These are phyloP conservation scores for Trididemnum clinides DNA, from an alignment of 23 tunicate genomes.

Conservation along the genomic window DNA sequence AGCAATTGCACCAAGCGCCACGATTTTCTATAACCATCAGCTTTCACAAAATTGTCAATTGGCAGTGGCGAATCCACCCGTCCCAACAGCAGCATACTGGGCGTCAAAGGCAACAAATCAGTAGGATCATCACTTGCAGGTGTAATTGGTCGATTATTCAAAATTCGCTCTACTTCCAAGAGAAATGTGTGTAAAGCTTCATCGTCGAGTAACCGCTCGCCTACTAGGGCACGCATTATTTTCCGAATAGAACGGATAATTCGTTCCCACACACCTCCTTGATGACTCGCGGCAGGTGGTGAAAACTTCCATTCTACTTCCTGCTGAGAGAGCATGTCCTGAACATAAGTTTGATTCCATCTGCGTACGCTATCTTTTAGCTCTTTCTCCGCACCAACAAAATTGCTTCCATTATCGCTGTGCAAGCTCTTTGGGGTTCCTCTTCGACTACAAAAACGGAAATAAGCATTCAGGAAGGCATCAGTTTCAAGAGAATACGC, in stretches of 20 bases:
- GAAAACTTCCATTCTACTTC: background rate
- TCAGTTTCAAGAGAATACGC: slow-evolving; percentile 34
- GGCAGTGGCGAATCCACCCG: slow-evolving; percentile 14
- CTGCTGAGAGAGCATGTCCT: background rate
- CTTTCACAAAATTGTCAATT: slow-evolving; percentile 22
- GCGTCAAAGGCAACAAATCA: background rate
- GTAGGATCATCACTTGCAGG: slow-evolving; percentile 1
- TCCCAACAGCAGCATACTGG: slow-evolving; percentile 15
- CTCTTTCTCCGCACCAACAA: slow-evolving; percentile 35
- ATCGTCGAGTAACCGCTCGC: background rate
- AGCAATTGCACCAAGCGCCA: slow-evolving; percentile 1
- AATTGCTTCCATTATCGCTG: slow-evolving; percentile 37
- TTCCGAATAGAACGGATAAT: slow-evolving; percentile 34
- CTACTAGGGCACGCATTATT: background rate
- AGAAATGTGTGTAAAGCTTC: background rate
- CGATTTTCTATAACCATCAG: slow-evolving; percentile 27
- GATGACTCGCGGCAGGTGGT: background rate
- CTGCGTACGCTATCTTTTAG: background rate
- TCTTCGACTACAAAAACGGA: slow-evolving; percentile 28
- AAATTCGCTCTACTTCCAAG: background rate
- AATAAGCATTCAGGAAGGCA: slow-evolving; percentile 18
- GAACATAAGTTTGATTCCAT: slow-evolving; percentile 20
- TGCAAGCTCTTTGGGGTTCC: background rate
- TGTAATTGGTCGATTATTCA: slow-evolving; percentile 15
- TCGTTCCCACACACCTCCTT: slow-evolving; percentile 33